Evolutionary conservation across 2,888 invertebrate genomes (phyloP), one percentile per base, ranked within the genome.

Genomic region (Galeopsomyia nigrocyanea): DNA sequence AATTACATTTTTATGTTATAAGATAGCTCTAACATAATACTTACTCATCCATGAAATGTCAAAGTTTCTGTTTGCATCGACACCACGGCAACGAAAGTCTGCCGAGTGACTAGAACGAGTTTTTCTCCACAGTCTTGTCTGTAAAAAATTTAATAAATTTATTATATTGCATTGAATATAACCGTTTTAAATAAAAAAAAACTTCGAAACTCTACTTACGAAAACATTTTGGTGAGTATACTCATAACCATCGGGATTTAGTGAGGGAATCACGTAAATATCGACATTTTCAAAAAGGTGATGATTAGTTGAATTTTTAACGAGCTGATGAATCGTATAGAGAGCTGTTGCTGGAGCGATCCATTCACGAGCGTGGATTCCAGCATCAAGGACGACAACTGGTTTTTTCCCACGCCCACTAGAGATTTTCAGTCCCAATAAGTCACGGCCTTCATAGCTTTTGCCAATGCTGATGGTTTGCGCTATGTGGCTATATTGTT

Each of bases 31-130:
- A 31, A 31, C 2, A 19, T 55, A 56, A 51, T 67, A 77, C 82
- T 81, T 88, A 82, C 88, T 89, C 87, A 89, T 91, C 93, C 94
- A 94, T 75, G 89, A 87, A 79, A 90, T 90, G 67, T 89, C 92
- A 80, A 91, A 95, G 86, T 95, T 95, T 1, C 94, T 88, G 83
- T 95, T 95, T 0, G 90, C 90, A 80, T 95, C 95, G 0, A 91
- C 91, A n/a, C 95, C 95, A 5, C 86, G 85, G 77, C 94, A 94
- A 0, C 84, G 79, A 0, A 82, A 0, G 16, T 17, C 19, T 3
- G 13, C 3, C 1, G 85, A 77, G 13, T 82, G 80, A 0, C 51
- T 0, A 0, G 90, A 89, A 0, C 92, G 89, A 0, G 92, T 93
- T 82, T 93, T 93, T 26, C 93, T 89, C 92, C 93, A 93, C 66